These are phyloP conservation scores for Cossypha dichroa DNA, from an alignment of 2,797 vertebrate species.

Conservation along the genomic window DNA sequence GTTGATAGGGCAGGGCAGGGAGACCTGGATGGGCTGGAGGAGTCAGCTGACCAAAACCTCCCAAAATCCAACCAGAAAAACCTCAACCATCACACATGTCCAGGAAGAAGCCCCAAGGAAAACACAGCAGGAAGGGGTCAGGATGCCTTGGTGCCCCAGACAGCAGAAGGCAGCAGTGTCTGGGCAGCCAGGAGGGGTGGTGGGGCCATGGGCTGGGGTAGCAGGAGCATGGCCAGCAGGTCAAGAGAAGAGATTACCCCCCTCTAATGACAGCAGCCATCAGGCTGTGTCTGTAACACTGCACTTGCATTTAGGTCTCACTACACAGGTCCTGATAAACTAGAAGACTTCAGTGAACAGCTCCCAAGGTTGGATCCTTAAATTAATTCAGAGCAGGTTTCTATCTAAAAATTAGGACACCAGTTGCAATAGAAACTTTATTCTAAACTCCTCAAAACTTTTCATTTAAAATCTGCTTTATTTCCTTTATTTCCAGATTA, in stretches of 20 bases:
- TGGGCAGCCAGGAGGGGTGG: not conserved
- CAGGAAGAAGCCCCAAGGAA: not conserved
- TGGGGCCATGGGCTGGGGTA: not conserved
- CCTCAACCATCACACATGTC: fast-evolving
- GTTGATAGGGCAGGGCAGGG: not conserved
- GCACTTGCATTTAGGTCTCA: not conserved
- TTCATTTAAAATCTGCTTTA: not conserved
- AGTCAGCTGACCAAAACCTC: not conserved
- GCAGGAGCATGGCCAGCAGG: not conserved
- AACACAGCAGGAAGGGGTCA: not conserved
- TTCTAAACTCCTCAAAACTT: not conserved
- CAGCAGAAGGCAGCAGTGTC: not conserved
- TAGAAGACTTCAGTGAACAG: no score
- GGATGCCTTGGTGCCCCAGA: not conserved
- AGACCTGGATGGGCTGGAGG: not conserved
- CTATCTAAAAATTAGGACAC: not conserved
- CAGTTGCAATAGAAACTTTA: not conserved
- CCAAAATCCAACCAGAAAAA: not conserved
- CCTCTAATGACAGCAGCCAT: fast-evolving
- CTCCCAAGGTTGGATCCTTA: not conserved
- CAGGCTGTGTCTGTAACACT: not conserved
- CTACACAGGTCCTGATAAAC: not conserved
- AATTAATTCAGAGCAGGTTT: not conserved
- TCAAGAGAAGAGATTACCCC: fast-evolving
- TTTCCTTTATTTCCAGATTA: not conserved